Conservation (phyloP, 2,888 invertebrate genomes). For the Odontocolon sp. region DNA sequence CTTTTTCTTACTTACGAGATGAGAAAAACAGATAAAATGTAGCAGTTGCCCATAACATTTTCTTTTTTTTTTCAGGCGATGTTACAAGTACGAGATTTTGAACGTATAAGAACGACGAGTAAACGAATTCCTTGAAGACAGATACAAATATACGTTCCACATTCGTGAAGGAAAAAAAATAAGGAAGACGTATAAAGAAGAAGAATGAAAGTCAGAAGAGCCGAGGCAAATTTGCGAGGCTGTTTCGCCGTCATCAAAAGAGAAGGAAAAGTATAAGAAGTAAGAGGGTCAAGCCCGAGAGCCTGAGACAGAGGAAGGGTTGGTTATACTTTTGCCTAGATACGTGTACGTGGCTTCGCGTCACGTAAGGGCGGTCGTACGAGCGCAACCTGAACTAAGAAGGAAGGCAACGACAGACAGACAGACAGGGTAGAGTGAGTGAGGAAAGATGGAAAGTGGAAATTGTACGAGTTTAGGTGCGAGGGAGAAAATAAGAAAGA, state of each 20-base stretch:
- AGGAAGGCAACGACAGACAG: conserved; percentile 40
- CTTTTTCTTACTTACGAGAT: too few species aligned
- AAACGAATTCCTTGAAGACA: background rate
- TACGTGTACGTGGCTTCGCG: conserved; percentile 50
- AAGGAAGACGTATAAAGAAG: background rate
- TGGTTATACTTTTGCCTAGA: conserved; percentile 51
- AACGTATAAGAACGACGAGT: background rate
- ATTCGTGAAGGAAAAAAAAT: background rate
- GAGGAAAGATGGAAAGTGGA: conserved; percentile 48
- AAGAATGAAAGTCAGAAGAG: conserved; percentile 33
- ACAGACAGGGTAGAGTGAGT: conserved; percentile 12
- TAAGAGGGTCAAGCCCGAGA: conserved; percentile 43
- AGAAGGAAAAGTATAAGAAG: background rate
- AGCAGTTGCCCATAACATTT: too few species aligned
- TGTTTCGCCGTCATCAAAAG: conserved; percentile 2
- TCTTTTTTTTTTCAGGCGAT: background rate
- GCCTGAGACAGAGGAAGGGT: conserved; percentile 30
- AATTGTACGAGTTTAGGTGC: conserved; percentile 49
- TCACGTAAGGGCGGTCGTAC: conserved; percentile 29
- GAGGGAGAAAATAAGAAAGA: conserved; percentile 36
- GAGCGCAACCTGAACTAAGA: conserved; percentile 33
- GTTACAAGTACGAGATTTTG: background rate
- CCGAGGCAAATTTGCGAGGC: conserved; percentile 27
- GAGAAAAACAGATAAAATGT: too few species aligned
- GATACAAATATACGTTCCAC: background rate